These are phyloP conservation scores for Chaetorhynchus papuensis DNA, from an alignment of 2,113 vertebrate species.

Conservation along the genomic window DNA sequence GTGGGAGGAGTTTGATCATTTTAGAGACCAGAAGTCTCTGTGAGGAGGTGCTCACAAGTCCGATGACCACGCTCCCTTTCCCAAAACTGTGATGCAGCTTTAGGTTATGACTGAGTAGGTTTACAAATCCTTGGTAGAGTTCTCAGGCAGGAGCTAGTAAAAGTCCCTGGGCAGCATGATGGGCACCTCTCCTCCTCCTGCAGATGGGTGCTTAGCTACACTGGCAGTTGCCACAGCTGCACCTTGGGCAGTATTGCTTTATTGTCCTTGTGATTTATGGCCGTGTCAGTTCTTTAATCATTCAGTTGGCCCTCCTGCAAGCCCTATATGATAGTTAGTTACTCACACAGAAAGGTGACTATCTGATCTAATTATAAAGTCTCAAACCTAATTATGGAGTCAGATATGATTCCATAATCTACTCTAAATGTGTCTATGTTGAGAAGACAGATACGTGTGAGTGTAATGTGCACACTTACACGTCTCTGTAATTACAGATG, in stretches of 20 bases:
- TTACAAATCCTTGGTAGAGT: not conserved
- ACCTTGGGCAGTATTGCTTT: conserved; percentile 13
- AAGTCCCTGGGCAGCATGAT: not conserved
- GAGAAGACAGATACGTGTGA: not conserved
- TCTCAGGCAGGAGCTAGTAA: not conserved
- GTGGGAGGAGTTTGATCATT: not conserved
- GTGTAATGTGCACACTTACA: not conserved
- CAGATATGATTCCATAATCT: conserved; percentile 51
- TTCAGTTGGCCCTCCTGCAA: not conserved
- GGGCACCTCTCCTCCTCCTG: not conserved
- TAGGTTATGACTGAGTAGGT: not conserved
- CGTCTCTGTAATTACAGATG: not conserved
- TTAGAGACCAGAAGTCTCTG: not conserved
- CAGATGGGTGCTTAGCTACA: not conserved
- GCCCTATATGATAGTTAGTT: not conserved
- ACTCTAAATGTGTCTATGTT: not conserved
- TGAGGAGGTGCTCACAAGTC: not conserved
- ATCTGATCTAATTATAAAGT: conserved; percentile 49
- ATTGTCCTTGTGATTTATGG: conserved; percentile 46
- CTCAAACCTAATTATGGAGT: conserved; percentile 53
- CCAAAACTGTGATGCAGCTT: not conserved
- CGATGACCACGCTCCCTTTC: not conserved
- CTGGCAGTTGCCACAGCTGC: not conserved
- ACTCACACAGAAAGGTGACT: conserved; percentile 46
- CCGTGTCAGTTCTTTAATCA: not conserved